Percentiles rank a stretch among this genome's conserved stretches.
Conservation (phyloP, 2,113 vertebrate genomes). For the Chaetops frenatus region DNA sequence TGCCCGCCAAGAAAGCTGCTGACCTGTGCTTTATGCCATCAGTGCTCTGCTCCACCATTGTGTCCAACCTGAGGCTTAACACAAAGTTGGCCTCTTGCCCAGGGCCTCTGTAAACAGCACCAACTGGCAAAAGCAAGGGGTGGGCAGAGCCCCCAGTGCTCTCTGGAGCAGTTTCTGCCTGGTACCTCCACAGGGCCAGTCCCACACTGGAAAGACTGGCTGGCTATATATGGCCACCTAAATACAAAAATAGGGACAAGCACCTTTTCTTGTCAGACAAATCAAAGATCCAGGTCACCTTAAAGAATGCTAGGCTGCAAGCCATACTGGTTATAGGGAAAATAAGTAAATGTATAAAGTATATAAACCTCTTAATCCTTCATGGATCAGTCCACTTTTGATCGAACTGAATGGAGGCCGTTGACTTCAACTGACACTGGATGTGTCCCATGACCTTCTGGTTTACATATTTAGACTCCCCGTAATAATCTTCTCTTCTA, state of each 20-base stretch:
- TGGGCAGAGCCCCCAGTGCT: not conserved
- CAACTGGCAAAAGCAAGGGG: not conserved
- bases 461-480: constrained; percentile 42
- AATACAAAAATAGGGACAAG: constrained; percentile 15
- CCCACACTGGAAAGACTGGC: not conserved
- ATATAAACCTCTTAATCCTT: not conserved
- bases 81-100: constrained; percentile 16
- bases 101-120: constrained; percentile 5
- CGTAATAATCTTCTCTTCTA: constrained; percentile 7
- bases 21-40: constrained; percentile 4
- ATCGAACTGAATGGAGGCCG: not conserved
- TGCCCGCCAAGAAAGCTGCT: constrained; percentile 44
- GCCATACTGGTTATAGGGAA: not conserved
- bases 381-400: not conserved
- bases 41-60: not conserved
- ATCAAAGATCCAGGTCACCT: not conserved
- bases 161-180: not conserved
- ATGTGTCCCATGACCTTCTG: constrained; percentile 48
- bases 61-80: constrained; percentile 16
- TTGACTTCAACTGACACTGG: not conserved
- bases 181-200: not conserved
- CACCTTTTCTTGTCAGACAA: not conserved
- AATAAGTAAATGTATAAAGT: not conserved
- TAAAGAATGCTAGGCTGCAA: not conserved
- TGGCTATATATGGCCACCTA: not conserved